Percentiles rank a stretch among this genome's conserved stretches.
phyloP scores from a whole-genome alignment of 2,797 vertebrate species.

The Gymnocypris eckloni region DNA sequence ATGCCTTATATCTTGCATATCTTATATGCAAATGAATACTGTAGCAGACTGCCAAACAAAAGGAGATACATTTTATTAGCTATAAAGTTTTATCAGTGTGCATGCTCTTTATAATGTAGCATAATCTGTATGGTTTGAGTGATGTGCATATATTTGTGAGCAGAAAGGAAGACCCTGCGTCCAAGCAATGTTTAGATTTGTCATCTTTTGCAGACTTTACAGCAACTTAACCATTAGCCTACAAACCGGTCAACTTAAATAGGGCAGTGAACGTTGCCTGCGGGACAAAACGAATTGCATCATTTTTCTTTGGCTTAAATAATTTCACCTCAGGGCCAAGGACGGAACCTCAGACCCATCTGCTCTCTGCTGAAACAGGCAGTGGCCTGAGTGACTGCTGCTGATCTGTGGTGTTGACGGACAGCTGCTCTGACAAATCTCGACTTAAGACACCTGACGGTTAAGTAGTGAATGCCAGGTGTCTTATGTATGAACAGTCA shows the following conservation, averaged over 20 bases:
- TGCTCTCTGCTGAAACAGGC: constrained; percentile 47
- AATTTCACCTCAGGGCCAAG: constrained; percentile 40
- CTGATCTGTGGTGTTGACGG: constrained; percentile 14
- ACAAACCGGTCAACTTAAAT: constrained; percentile 40
- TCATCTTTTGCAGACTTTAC: constrained; percentile 14
- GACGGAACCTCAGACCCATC: constrained; percentile 45
- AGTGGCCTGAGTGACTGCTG: constrained; percentile 39
- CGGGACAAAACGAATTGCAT: constrained; percentile 50
- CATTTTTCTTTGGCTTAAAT: constrained; percentile 51
- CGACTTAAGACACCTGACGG: constrained; percentile 25
- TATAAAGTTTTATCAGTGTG: constrained; percentile 5
- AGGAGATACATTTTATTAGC: neutral
- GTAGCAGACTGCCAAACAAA: neutral
- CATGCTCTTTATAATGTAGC: neutral
- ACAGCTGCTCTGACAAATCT: constrained; percentile 13
- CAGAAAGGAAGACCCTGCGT: constrained; percentile 6
- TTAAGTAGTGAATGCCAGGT: constrained; percentile 34
- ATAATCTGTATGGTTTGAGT: constrained; percentile 23
- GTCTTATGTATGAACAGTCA: constrained; percentile 16
- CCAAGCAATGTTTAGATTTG: neutral
- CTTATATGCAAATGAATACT: neutral
- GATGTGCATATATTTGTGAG: neutral
- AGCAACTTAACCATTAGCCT: constrained; percentile 11
- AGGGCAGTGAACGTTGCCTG: constrained; percentile 37
- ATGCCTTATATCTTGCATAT: neutral